Percentiles rank a stretch among this genome's conserved stretches.
phyloP scores from a whole-genome alignment of 1,140 invertebrate genomes.

The Drosophila ananassae region DNA sequence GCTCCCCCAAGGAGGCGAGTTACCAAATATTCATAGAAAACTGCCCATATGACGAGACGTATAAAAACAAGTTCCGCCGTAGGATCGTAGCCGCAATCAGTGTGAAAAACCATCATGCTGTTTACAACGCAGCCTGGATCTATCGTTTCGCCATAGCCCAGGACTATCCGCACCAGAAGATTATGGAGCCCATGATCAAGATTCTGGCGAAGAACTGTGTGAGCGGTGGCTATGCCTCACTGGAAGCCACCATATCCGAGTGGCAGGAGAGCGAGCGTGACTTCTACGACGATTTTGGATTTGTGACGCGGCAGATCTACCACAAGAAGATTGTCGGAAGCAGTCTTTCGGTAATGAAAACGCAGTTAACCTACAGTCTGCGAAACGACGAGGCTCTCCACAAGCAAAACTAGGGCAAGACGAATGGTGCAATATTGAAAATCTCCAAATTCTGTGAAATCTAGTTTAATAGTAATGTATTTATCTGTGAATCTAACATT shows the following conservation, averaged over 20 bases:
- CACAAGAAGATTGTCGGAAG: slow-evolving; percentile 82
- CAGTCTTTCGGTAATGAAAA: slow-evolving; percentile 77
- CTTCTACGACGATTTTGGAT: slow-evolving; percentile 72
- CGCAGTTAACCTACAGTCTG: slow-evolving; percentile 69
- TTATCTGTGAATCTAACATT: slow-evolving; percentile 34
- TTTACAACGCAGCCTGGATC: slow-evolving; percentile 82
- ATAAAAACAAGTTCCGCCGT: slow-evolving; percentile 71
- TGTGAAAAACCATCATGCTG: slow-evolving; percentile 70
- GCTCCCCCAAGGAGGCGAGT: slow-evolving; percentile 70
- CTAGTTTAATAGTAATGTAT: slow-evolving; percentile 53
- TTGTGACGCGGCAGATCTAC: slow-evolving; percentile 79
- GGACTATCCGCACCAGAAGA: slow-evolving; percentile 70
- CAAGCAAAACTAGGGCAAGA: slow-evolving; percentile 62
- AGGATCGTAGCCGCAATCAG: slow-evolving; percentile 72
- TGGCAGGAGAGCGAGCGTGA: slow-evolving; percentile 80
- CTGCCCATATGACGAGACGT: slow-evolving; percentile 58
- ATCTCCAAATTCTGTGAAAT: slow-evolving; percentile 54
- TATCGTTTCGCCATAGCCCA: slow-evolving; percentile 77
- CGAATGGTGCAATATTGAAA: slow-evolving; percentile 25
- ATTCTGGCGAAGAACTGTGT: slow-evolving; percentile 63
- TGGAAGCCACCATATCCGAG: slow-evolving; percentile 77
- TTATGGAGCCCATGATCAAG: slow-evolving; percentile 75
- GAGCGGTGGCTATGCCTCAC: slow-evolving; percentile 58
- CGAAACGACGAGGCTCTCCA: slow-evolving; percentile 57
- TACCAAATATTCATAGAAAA: slow-evolving; percentile 76